Conservation (phyloP, 2,797 vertebrate genomes). For the Schizopygopsis pylzovi region DNA sequence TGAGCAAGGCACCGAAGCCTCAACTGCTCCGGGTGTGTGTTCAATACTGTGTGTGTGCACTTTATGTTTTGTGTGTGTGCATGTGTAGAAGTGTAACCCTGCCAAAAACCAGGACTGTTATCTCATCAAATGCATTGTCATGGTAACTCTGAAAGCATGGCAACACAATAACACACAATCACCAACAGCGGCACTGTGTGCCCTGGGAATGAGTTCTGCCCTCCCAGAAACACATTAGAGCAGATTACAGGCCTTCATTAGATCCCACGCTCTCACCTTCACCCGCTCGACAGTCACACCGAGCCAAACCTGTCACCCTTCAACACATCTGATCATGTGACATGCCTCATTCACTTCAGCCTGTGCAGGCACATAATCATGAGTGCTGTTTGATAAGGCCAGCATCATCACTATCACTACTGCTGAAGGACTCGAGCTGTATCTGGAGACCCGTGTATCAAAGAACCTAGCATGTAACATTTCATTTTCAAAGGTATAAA, state of each 20-base stretch:
- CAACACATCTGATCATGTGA: neutral
- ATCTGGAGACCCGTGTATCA: neutral
- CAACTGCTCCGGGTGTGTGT: no score
- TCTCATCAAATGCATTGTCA: constrained; percentile 53
- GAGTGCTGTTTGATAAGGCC: neutral
- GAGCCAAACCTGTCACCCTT: constrained; percentile 1
- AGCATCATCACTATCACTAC: neutral
- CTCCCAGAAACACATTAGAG: constrained; percentile 48
- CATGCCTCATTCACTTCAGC: neutral
- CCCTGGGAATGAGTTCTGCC: constrained; percentile 48
- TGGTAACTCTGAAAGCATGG: constrained; percentile 45
- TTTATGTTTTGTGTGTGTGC: neutral
- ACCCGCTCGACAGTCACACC: constrained; percentile 9
- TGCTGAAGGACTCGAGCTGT: neutral
- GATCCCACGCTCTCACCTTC: constrained; percentile 30
- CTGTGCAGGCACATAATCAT: constrained; percentile 7
- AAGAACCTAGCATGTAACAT: neutral
- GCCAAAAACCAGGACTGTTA: constrained; percentile 33
- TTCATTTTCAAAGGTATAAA: neutral
- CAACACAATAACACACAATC: constrained; percentile 54
- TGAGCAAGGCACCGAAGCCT: no score
- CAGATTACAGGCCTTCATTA: constrained; percentile 39
- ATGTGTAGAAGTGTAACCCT: neutral
- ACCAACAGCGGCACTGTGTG: constrained; percentile 28
- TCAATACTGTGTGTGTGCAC: neutral